These are phyloP conservation scores for Centruroides vittatus DNA, from an alignment of 1,140 invertebrate genomes.

Conservation along the genomic window DNA sequence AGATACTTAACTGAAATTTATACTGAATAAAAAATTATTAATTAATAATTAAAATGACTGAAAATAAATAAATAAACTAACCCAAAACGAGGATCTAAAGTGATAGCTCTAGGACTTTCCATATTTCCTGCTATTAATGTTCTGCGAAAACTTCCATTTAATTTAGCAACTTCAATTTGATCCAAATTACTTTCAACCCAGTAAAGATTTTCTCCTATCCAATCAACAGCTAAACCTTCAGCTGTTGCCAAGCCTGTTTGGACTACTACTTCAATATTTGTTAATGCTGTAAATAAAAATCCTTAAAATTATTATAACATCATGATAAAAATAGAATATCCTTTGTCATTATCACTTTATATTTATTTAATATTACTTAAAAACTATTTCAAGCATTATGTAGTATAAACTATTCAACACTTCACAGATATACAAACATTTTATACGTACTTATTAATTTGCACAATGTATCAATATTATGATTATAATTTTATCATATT, in stretches of 20 bases:
- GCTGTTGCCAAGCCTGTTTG: constrained; percentile 67
- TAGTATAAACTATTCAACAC: too few relatives aligned
- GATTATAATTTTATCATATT: too few relatives aligned
- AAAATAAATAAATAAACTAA: constrained; percentile 22
- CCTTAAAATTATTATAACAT: background rate
- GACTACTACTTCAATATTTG: constrained; percentile 65
- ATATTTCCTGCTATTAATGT: constrained; percentile 71
- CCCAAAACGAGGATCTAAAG: constrained; percentile 63
- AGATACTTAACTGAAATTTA: too few relatives aligned
- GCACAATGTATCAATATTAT: too few relatives aligned
- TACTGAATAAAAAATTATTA: too few relatives aligned
- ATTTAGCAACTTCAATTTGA: constrained; percentile 74
- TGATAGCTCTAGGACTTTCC: constrained; percentile 71
- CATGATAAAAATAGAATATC: too few relatives aligned
- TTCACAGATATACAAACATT: too few relatives aligned
- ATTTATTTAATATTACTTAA: too few relatives aligned
- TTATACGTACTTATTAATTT: too few relatives aligned
- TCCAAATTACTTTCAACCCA: constrained; percentile 72
- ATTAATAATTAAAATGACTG: too few relatives aligned
- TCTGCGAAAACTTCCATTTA: constrained; percentile 59
- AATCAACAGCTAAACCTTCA: constrained; percentile 73
- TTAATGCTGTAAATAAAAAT: constrained; percentile 37
- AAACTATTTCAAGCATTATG: too few relatives aligned
- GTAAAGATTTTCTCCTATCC: constrained; percentile 67
- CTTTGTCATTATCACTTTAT: too few relatives aligned